Evolutionary conservation across 1,140 invertebrate genomes (phyloP).

Genomic region (Zaprionus ghesquierei): DNA sequence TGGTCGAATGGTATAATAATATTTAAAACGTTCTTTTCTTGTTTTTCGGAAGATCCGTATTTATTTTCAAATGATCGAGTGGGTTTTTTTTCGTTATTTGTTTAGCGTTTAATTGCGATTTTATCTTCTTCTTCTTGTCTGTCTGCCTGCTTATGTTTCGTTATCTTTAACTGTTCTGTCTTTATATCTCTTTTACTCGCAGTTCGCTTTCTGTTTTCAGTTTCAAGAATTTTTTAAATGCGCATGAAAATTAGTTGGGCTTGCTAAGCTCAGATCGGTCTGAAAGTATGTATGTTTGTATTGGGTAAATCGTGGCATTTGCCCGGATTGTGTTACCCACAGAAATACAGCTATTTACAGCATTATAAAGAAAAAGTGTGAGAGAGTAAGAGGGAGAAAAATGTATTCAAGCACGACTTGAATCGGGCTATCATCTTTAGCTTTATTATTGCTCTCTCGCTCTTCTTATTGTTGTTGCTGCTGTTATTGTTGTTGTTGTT

Average conservation of each 20-base stretch:
- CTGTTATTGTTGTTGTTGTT: conserved; percentile 33
- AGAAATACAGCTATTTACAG: neutral
- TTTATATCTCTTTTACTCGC: too few relatives aligned
- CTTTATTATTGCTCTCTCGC: neutral
- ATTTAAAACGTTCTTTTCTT: neutral
- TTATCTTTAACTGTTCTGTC: conserved; percentile 4
- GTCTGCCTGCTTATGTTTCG: conserved; percentile 24
- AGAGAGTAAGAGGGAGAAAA: neutral
- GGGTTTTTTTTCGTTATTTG: conserved; percentile 15
- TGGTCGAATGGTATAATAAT: neutral
- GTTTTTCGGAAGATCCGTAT: conserved; percentile 2
- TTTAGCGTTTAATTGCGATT: conserved; percentile 38
- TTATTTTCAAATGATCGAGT: conserved; percentile 22
- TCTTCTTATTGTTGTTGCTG: conserved; percentile 12
- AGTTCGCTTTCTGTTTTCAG: neutral
- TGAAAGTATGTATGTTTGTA: neutral
- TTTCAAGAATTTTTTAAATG: conserved; percentile 4
- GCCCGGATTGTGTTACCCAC: neutral
- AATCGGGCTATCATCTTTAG: conserved; percentile 7
- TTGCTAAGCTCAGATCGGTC: neutral
- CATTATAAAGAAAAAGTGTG: neutral
- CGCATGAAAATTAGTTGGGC: conserved; percentile 2
- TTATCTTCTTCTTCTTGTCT: neutral
- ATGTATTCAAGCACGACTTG: conserved; percentile 2
- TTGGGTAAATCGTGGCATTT: neutral